Conservation (phyloP, 2,797 vertebrate genomes). For the Nannoperca australis region DNA sequence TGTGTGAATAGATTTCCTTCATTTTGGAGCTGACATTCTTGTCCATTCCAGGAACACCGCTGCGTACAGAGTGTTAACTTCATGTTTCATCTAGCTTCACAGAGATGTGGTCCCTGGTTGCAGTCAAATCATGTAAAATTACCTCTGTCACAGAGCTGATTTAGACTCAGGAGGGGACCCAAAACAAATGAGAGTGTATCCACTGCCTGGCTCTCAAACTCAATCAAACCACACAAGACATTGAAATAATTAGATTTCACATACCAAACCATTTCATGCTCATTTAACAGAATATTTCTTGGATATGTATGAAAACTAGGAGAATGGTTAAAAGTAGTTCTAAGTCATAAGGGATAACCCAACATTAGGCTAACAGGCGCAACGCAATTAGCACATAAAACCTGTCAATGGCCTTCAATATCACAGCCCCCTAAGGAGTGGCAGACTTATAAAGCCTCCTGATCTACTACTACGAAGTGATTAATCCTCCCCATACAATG, state of each 20-base stretch:
- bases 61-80: constrained; percentile 61
- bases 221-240: constrained; percentile 33
- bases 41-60: constrained; percentile 48
- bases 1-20: constrained; percentile 31
- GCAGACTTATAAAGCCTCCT: constrained; percentile 74
- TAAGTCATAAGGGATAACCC: constrained; percentile 57
- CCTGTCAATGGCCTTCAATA: constrained; percentile 74
- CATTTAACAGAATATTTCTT: constrained; percentile 37
- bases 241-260: constrained; percentile 43
- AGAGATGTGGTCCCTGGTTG: constrained; percentile 44
- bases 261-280: not conserved
- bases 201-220: constrained; percentile 33
- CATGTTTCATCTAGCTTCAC: constrained; percentile 70
- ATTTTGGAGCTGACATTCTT: constrained; percentile 44
- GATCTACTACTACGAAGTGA: constrained; percentile 82
- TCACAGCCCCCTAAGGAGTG: constrained; percentile 68
- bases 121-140: constrained; percentile 65
- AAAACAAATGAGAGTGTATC: constrained; percentile 46
- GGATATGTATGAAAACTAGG: constrained; percentile 36
- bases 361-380: constrained; percentile 70
- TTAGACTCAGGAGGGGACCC: constrained; percentile 56
- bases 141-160: constrained; percentile 65
- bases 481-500: constrained; percentile 82
- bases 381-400: constrained; percentile 82
- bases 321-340: constrained; percentile 60